Evolutionary conservation across 2,888 invertebrate species (phyloP).

Genomic region (Mythimna pallens): DNA sequence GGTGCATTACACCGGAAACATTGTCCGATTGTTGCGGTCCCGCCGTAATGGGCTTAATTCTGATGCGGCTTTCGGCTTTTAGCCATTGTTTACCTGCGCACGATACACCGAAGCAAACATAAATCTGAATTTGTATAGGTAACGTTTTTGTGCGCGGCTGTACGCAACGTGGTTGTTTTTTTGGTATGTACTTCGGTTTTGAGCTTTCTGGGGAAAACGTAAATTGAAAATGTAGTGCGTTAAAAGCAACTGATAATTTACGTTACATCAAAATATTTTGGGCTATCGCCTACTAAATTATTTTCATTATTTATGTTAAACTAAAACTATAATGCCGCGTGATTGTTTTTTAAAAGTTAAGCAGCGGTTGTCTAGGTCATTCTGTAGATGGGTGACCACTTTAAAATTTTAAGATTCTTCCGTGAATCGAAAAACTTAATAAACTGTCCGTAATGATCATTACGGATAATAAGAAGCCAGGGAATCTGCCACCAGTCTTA

Average conservation of each 20-base stretch:
- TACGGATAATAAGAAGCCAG: too few relatives aligned
- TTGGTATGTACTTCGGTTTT: slow-evolving; percentile 55
- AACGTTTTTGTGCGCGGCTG: slow-evolving; percentile 60
- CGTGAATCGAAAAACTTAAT: too few relatives aligned
- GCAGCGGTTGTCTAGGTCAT: too few relatives aligned
- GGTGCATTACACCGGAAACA: slow-evolving; percentile 84
- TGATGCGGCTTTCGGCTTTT: slow-evolving; percentile 89
- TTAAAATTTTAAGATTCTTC: too few relatives aligned
- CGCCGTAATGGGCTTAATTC: slow-evolving; percentile 88
- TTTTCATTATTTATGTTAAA: neutral
- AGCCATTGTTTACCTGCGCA: slow-evolving; percentile 87
- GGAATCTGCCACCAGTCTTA: too few relatives aligned
- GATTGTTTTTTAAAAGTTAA: too few relatives aligned
- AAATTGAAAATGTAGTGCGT: slow-evolving; percentile 45
- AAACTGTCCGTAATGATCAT: too few relatives aligned
- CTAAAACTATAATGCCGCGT: too few relatives aligned
- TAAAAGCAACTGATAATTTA: slow-evolving; percentile 20
- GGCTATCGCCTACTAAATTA: neutral
- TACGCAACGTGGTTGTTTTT: slow-evolving; percentile 57
- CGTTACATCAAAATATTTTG: neutral
- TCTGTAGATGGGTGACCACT: too few relatives aligned
- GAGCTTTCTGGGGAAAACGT: slow-evolving; percentile 19
- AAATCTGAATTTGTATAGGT: slow-evolving; percentile 63
- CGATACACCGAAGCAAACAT: slow-evolving; percentile 62
- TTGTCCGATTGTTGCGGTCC: slow-evolving; percentile 83